Conservation (phyloP, 1,140 invertebrate species). For the Callitettix versicolor region DNA sequence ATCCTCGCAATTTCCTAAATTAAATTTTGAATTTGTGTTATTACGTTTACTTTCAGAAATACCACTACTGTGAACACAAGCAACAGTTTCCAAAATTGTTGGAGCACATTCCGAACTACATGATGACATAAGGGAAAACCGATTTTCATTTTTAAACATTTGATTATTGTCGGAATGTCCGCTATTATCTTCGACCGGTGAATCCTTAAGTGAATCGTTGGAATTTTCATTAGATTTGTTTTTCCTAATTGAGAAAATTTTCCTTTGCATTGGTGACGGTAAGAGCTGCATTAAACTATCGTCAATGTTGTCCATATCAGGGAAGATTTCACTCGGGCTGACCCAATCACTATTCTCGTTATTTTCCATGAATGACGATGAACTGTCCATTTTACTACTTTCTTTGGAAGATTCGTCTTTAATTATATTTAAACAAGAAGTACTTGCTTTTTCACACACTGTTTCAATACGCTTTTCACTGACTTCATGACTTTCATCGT, state of each 20-base stretch:
- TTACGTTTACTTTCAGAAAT: no score
- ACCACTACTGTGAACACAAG: neutral
- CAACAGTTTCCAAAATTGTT: slow-evolving; percentile 2
- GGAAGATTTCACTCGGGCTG: slow-evolving; percentile 22
- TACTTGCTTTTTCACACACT: neutral
- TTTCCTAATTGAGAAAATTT: neutral
- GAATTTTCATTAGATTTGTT: neutral
- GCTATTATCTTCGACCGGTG: neutral
- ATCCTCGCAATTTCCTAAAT: neutral
- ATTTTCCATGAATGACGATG: neutral
- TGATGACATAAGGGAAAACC: neutral
- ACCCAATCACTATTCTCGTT: slow-evolving; percentile 13
- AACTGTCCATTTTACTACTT: neutral
- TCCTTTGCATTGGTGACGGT: slow-evolving; percentile 8
- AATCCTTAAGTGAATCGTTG: neutral
- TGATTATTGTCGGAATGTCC: neutral
- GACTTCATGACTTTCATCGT: neutral
- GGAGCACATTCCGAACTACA: neutral
- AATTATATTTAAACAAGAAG: neutral
- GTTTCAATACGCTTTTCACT: neutral
- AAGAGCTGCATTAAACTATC: slow-evolving; percentile 6
- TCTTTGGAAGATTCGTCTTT: neutral
- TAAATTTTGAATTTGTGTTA: neutral
- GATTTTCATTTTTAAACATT: neutral
- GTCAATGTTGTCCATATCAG: slow-evolving; percentile 20